Percentiles rank a stretch among this genome's conserved stretches.
phyloP scores from a whole-genome alignment of 2,888 invertebrate genomes.

The Willowsia nigromaculata region DNA sequence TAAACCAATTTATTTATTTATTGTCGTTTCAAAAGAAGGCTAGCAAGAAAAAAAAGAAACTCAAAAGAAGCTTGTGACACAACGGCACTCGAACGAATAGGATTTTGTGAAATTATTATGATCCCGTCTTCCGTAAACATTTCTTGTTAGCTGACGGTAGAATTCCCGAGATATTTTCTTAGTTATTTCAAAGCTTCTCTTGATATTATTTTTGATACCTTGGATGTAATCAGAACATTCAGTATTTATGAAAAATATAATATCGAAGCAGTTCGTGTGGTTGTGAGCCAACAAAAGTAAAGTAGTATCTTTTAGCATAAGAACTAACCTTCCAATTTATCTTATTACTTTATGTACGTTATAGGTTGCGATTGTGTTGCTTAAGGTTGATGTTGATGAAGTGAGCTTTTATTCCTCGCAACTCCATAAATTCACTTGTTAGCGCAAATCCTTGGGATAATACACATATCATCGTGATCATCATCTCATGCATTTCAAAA shows the following conservation, averaged over 20 bases:
- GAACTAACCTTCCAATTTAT: background rate
- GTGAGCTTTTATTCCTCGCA: conserved; percentile 10
- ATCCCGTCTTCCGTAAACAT: background rate
- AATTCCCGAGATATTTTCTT: background rate
- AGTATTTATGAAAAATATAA: too few species aligned
- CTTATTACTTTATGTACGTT: background rate
- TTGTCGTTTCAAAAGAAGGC: background rate
- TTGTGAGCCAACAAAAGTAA: background rate
- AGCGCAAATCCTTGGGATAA: conserved; percentile 38
- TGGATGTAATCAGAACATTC: background rate
- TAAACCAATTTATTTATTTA: conserved; percentile 2
- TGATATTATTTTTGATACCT: background rate
- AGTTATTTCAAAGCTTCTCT: background rate
- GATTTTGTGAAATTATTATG: background rate
- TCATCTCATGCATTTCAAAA: conserved; percentile 35
- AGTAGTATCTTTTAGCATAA: background rate
- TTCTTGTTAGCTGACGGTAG: too few species aligned
- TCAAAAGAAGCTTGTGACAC: background rate
- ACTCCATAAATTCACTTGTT: conserved; percentile 55
- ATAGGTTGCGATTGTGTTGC: background rate
- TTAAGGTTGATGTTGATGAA: background rate
- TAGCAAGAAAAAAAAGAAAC: background rate
- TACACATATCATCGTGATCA: conserved; percentile 30
- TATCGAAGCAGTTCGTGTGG: background rate
- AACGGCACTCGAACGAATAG: background rate